Percentiles rank a stretch among this genome's conserved stretches.
Conservation (phyloP, 2,888 invertebrate species). For the Monochamus alternatus region DNA sequence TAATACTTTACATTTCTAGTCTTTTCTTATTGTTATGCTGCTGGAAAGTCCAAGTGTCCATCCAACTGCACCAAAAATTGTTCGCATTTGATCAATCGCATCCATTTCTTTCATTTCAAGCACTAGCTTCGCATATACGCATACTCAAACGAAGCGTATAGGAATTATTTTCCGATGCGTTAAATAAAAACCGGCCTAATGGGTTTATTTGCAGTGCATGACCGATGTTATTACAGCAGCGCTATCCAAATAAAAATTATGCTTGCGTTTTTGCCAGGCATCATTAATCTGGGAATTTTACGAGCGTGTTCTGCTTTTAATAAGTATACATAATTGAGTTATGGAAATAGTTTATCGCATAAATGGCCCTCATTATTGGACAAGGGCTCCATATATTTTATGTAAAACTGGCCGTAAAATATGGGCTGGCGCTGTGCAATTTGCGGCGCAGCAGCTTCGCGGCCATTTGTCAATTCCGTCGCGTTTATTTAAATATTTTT, state of each 20-base stretch:
- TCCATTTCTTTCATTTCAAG: too few species aligned
- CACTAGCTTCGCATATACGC: too few species aligned
- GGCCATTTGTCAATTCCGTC: slow-evolving; percentile 16
- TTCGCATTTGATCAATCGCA: too few species aligned
- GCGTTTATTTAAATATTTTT: slow-evolving; percentile 32
- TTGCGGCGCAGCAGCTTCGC: slow-evolving; percentile 20
- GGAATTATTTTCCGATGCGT: too few species aligned
- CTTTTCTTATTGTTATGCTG: too few species aligned
- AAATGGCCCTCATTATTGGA: slow-evolving; percentile 36
- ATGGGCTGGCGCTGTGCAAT: slow-evolving; percentile 27
- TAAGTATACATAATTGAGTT: slow-evolving; percentile 41
- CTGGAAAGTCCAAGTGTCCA: too few species aligned
- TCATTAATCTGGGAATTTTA: slow-evolving; percentile 37
- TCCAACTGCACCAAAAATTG: too few species aligned
- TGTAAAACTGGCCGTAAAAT: slow-evolving; percentile 33
- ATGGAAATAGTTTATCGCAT: slow-evolving; percentile 42
- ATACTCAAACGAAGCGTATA: too few species aligned
- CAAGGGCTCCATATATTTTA: slow-evolving; percentile 34
- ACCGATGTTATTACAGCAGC: neutral
- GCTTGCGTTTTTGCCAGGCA: slow-evolving; percentile 23
- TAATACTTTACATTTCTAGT: too few species aligned
- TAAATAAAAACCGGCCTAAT: neutral
- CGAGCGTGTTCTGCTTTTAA: slow-evolving; percentile 38
- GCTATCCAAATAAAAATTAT: slow-evolving; percentile 21
- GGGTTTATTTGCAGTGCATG: neutral